phyloP scores from a whole-genome alignment of 1,140 invertebrate species.

The Octopus bimaculoides region DNA sequence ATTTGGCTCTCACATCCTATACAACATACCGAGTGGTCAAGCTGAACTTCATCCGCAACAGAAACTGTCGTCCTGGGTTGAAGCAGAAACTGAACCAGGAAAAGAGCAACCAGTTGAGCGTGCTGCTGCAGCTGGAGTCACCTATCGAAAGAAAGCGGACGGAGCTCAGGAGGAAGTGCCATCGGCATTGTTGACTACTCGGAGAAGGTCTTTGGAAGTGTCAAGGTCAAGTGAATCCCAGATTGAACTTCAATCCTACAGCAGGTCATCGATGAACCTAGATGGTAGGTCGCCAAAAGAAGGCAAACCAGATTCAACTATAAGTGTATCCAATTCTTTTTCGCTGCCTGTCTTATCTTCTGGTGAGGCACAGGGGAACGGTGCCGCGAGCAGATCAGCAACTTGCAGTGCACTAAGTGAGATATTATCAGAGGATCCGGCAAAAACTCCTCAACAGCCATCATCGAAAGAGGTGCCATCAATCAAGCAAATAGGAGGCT shows the following conservation, averaged over 20 bases:
- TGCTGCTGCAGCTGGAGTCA: constrained; percentile 18
- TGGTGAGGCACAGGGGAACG: constrained; percentile 9
- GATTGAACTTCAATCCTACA: neutral
- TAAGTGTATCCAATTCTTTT: constrained; percentile 33
- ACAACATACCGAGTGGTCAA: neutral
- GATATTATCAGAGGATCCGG: constrained; percentile 18
- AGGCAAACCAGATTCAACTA: constrained; percentile 34
- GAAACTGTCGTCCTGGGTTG: neutral
- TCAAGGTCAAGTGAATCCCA: neutral
- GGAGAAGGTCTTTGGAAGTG: neutral
- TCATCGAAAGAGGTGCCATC: constrained; percentile 21
- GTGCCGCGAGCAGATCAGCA: constrained; percentile 15
- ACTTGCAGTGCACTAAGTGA: constrained; percentile 18
- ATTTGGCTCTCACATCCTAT: constrained; percentile 42
- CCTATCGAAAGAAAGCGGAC: neutral
- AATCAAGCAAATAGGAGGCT: constrained; percentile 4
- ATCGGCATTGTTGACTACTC: constrained; percentile 24
- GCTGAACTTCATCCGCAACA: neutral
- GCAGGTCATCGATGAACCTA: constrained; percentile 19
- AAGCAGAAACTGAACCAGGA: constrained; percentile 25
- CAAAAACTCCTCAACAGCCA: constrained; percentile 16
- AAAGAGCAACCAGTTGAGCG: constrained; percentile 45
- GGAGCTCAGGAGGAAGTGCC: constrained; percentile 20
- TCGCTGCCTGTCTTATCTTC: constrained; percentile 36
- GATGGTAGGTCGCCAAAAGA: constrained; percentile 17